Base-by-base conservation (phyloP, 2,113 vertebrate species). In the Myxocyprinus asiaticus region DNA sequence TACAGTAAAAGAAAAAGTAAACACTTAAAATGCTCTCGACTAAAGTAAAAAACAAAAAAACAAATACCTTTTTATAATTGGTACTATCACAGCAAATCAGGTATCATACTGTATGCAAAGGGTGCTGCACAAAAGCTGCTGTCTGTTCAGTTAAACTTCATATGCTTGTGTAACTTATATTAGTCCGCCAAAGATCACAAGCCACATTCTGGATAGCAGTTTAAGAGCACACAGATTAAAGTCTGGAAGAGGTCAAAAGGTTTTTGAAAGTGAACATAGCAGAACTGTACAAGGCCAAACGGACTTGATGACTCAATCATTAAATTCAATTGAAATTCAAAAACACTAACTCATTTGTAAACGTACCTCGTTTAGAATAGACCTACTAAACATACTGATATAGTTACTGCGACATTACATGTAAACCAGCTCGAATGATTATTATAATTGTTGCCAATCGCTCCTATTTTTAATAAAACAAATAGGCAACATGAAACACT, bases 51-150 rank as follows among this genome's bases (percentile, higher is more conserved):
- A n/a, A n/a, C n/a, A n/a, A 33, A 33, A 33, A 68, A 79, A 78
- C 75, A 78, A 71, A 87, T 67, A 87, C 65, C 76, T 79, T 79
- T 74, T 79, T 62, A 76, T 78, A 81, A 58, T 33, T 70, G 78
- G 70, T 81, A 86, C 61, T 59, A 82, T 82, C 70, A 85, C 78
- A 82, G 69, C 61, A 80, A 85, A 75, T 75, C 22, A 33, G 22
- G 22, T 33, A 33, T 33, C 63, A 47, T 82, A 67, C 64, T 69
- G 79, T 22, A 70, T 68, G 69, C 14, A 44, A 71, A 80, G 62
- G 62, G 71, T 66, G 51, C 67, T 42, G 74, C 14, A 43, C 42
- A 67, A 84, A 58, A 84, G 69, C 74, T 63, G 63, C 71, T 68
- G 77, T 17, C 8, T 14, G 70, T 63, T 69, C 56, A 68, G 58